phyloP scores from a whole-genome alignment of 2,797 vertebrate species.

The Pachyuromys duprasi region DNA sequence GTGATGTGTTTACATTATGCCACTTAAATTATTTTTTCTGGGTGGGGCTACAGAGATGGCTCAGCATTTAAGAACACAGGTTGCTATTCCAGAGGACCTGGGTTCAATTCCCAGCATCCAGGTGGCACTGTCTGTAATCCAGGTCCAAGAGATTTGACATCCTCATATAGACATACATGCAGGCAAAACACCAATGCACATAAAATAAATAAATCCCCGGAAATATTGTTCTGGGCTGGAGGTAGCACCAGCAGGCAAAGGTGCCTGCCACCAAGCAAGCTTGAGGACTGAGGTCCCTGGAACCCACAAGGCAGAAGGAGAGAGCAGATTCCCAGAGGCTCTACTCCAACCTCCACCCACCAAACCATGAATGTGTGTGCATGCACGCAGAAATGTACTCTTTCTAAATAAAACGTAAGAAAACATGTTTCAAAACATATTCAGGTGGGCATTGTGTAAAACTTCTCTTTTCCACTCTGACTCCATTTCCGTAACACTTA shows the following conservation, averaged over 20 bases:
- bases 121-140: neutral
- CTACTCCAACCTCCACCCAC: neutral
- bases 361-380: neutral
- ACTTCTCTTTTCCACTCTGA: neutral
- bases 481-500: neutral
- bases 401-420: neutral
- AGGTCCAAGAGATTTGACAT: neutral
- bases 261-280: neutral
- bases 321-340: neutral
- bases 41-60: neutral
- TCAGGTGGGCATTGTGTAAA: neutral
- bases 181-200: neutral
- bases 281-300: neutral
- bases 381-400: neutral
- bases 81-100: neutral
- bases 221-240: neutral
- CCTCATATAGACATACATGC: neutral
- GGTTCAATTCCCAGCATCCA: neutral
- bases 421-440: neutral
- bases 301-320: too few species aligned
- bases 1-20: neutral
- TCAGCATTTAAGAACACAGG: neutral
- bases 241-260: neutral
- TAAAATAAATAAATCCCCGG: neutral
- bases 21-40: neutral